Evolutionary conservation across 2,113 vertebrate species (phyloP), one percentile per base, ranked within the genome.

Genomic region (Oophaga pumilio): DNA sequence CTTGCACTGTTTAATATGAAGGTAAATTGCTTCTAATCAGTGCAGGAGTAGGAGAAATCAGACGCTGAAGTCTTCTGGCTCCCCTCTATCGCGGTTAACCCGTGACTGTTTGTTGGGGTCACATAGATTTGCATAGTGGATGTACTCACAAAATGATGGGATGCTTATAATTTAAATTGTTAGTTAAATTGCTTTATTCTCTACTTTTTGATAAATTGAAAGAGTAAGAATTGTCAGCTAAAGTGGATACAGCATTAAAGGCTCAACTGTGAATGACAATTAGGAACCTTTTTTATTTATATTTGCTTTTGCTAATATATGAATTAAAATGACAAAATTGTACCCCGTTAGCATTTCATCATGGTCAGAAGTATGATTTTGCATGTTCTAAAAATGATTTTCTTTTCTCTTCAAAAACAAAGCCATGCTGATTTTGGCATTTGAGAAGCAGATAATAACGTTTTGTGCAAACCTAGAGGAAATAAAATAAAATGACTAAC

Each of bases 401-500:
- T 79, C 33, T 28, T 56, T 80, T 79, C 15, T 74, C 71, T 49
- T 74, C 11, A 74, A 50, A 80, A 59, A 28, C 28, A 80, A 80
- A 28, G 57, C 60, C 17, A 2, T 59, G 77, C 57, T 80, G 24
- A 33, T 80, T 11, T 80, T 80, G 77, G 77, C 77, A 80, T 60
- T 33, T 80, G 24, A 4, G 60, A 24, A 2, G 14, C 3, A 80
- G 56, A 80, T 57, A n/a, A 53, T 52, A 59, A 80, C 53, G 33
- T 60, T 80, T 80, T 80, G 57, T 80, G 62, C 69, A 85, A 76
- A 85, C 26, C 60, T 26, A 84, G 82, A 62, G 71, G 71, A 57
- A 76, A 85, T 60, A 76, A 59, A 74, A 26, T 60, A 33, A 92
- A 79, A 91, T 68, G 82, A 95, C 94, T 95, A 95, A 95, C 93